A percentile compares a stretch with the other conserved stretches of the same genome.
phyloP scores from a whole-genome alignment of 2,113 vertebrate genomes.

The Sander lucioperca region DNA sequence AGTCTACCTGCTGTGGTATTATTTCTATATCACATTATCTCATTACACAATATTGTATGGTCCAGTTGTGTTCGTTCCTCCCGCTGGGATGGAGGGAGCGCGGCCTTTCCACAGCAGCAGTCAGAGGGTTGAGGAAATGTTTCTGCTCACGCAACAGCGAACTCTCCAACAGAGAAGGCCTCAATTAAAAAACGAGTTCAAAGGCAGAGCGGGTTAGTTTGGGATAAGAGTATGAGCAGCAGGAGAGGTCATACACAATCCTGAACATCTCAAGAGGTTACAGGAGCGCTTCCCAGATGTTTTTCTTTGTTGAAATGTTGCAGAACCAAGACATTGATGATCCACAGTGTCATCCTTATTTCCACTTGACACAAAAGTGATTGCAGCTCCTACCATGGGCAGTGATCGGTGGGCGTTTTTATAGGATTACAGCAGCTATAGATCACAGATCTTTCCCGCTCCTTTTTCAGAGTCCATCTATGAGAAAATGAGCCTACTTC shows the following conservation, averaged over 20 bases:
- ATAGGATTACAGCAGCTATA: too few species aligned
- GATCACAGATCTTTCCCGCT: too few species aligned
- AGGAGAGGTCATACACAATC: background rate
- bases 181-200: constrained; percentile 24
- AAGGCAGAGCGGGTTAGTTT: background rate
- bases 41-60: constrained; percentile 1
- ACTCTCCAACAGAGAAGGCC: background rate
- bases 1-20: background rate
- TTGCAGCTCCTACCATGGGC: too few species aligned
- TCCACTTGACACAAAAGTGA: too few species aligned
- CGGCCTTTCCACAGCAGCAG: constrained; percentile 16
- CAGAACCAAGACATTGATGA: too few species aligned
- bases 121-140: background rate
- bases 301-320: background rate
- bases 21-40: constrained; percentile 22
- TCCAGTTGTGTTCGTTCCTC: background rate
- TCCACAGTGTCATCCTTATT: too few species aligned
- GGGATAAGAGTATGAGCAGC: background rate
- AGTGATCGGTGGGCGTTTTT: too few species aligned
- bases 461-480: too few species aligned
- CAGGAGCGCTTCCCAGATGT: background rate
- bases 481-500: too few species aligned
- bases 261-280: background rate
- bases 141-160: background rate
- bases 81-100: background rate